These are phyloP conservation scores for Nautilus pompilius DNA, from an alignment of 1,140 invertebrate species.

Conservation along the genomic window DNA sequence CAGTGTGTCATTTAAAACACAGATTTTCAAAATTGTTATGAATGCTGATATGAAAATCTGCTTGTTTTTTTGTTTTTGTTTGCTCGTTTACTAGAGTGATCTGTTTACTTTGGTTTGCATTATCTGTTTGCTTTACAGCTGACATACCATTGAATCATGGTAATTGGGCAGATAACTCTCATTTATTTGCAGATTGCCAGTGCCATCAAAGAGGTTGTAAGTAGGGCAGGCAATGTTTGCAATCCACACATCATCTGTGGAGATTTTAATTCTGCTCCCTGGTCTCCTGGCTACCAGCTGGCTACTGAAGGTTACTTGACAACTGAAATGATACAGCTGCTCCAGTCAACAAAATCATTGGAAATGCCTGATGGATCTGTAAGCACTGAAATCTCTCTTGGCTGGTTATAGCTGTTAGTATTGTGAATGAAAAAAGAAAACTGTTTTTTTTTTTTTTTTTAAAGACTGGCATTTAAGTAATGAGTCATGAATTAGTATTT, in stretches of 20 bases:
- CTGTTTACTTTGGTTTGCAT: neutral
- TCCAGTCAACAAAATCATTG: conserved; percentile 31
- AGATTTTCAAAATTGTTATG: no score
- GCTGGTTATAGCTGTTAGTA: neutral
- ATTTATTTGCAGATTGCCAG: conserved; percentile 28
- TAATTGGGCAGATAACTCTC: no score
- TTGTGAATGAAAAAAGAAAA: neutral
- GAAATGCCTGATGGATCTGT: conserved; percentile 33
- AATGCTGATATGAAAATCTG: no score
- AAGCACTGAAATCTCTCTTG: conserved; percentile 8
- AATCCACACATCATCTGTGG: conserved; percentile 45
- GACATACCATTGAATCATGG: no score
- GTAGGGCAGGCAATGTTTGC: conserved; percentile 30
- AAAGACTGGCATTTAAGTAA: no score
- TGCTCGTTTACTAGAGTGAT: conserved; percentile 2
- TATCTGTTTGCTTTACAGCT: conserved; percentile 12
- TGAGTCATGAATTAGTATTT: no score
- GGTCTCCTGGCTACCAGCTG: conserved; percentile 38
- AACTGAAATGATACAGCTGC: conserved; percentile 26
- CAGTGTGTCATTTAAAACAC: no score
- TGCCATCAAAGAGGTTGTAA: conserved; percentile 41
- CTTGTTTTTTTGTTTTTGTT: neutral
- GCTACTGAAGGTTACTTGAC: conserved; percentile 38
- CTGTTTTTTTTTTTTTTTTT: neutral
- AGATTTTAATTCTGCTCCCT: conserved; percentile 43